Conservation (phyloP, 2,888 invertebrate genomes). For the Camponotus fellah region DNA sequence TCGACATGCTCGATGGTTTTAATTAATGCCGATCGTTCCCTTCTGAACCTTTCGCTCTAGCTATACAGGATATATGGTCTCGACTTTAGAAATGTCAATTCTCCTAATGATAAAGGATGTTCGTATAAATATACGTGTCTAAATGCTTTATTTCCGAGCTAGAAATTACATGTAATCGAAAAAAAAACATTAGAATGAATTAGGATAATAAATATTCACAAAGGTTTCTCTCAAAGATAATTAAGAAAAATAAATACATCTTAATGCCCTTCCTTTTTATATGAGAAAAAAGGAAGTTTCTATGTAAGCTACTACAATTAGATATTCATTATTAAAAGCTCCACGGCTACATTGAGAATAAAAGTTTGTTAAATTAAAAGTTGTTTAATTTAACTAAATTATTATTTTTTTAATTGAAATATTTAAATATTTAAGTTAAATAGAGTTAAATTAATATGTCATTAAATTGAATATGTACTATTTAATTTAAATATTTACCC, state of each 20-base stretch:
- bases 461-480: too few species aligned
- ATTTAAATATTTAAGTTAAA: too few species aligned
- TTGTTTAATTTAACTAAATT: too few species aligned
- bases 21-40: conserved; percentile 27
- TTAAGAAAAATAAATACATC: neutral
- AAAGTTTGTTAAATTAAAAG: too few species aligned
- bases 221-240: neutral
- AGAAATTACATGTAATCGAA: neutral
- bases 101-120: neutral
- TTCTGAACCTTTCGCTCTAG: neutral
- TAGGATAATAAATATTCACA: neutral
- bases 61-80: neutral
- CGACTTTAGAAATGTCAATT: neutral
- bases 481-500: too few species aligned
- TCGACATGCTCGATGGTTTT: conserved; percentile 26
- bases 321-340: neutral
- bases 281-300: neutral
- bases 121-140: neutral
- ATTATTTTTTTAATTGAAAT: too few species aligned
- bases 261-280: neutral
- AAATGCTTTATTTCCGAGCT: neutral
- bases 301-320: neutral
- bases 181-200: neutral
- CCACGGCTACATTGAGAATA: neutral
- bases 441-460: too few species aligned